Evolutionary conservation across 2,797 vertebrate genomes (phyloP), one percentile per base, ranked within the genome.

Genomic region (Myotis pilosus): DNA sequence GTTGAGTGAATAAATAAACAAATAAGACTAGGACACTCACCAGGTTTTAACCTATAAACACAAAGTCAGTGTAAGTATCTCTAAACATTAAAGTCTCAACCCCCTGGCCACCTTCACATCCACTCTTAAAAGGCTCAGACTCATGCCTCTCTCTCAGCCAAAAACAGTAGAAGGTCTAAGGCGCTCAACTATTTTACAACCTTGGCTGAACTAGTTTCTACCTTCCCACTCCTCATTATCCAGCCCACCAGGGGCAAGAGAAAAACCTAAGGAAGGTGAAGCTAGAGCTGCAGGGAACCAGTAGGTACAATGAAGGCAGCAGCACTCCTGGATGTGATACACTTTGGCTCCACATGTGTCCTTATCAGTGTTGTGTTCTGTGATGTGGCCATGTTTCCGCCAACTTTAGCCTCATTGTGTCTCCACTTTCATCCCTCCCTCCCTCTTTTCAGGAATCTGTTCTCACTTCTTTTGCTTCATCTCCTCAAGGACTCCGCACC

Each of bases 41-140:
- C 57, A 55, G 3, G 22, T 82, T 91, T 91, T 36, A 89, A 7
- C 5, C 8, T 74, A 38, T 78, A 83, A 86, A 57, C 69, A 76
- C 15, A 68, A 75, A 88, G 28, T 25, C 74, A 81, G 1, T 68
- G 36, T 72, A 28, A 47, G 33, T n/a, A 69, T 79, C n/a, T 36
- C 69, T 84, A 91, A 87, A 76, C 51, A 68, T 55, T 90, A 76
- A 90, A 68, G 55, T 66, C 28, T 36, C 87, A 88, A 28, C 8
- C 33, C 2, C 71, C 16, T 36, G 69, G 75, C 8, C 60, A 60
- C 19, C 12, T 66, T 87, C 28, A 76, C 44, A 22, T 53, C 13
- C 28, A 62, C 53, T 85, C 28, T 90, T 51, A 47, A 93, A 87
- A 83, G 8, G 12, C 36, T 66, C 3, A 87, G 53, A 28, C 22